Evolutionary conservation across 2,113 vertebrate species (phyloP).

Genomic region (Sapayoa aenigma): DNA sequence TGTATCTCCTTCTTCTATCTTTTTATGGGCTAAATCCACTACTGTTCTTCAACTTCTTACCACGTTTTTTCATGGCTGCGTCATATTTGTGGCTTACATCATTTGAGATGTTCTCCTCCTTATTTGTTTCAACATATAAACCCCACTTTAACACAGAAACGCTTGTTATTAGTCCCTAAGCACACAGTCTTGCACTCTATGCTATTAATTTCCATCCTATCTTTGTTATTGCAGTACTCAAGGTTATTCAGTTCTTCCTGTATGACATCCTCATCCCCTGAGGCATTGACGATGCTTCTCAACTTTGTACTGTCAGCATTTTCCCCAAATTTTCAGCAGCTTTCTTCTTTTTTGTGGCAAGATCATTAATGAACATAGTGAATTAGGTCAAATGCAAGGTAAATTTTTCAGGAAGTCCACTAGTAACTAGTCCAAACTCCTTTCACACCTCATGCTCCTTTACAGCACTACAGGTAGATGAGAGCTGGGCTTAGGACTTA

Average conservation of each 20-base stretch:
- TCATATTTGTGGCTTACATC: not conserved
- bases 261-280: not conserved
- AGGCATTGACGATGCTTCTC: not conserved
- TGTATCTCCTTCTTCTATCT: not conserved
- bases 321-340: not conserved
- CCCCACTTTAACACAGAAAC: not conserved
- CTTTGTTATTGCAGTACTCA: not conserved
- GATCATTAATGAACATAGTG: not conserved
- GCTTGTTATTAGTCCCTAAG: not conserved
- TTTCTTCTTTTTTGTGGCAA: not conserved
- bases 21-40: not conserved
- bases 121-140: not conserved
- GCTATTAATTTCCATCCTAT: not conserved
- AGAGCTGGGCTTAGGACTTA: not conserved
- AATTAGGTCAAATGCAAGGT: constrained; percentile 1
- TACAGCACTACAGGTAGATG: not conserved
- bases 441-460: not conserved
- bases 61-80: not conserved
- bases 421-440: not conserved
- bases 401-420: not conserved
- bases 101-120: not conserved
- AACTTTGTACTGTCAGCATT: not conserved
- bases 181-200: not conserved
- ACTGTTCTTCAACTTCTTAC: not conserved
- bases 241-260: not conserved